Percentiles rank a stretch among this genome's conserved stretches.
Conservation (phyloP, 2,113 vertebrate genomes). For the Dipodomys spectabilis region DNA sequence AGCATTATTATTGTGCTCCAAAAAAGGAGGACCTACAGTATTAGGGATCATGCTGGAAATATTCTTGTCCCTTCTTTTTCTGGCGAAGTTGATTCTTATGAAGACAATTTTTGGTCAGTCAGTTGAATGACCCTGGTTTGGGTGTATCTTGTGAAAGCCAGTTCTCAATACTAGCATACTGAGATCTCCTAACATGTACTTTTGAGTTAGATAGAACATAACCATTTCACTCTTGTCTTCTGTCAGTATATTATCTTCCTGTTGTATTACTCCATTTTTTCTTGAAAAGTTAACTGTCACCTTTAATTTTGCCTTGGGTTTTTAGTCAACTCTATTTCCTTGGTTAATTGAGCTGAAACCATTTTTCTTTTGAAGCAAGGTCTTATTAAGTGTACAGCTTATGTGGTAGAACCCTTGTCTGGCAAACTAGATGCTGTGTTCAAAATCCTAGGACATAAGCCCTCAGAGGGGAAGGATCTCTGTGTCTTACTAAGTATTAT, state of each 20-base stretch:
- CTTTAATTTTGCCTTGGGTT: slow-evolving; percentile 17
- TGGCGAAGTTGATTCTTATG: background rate
- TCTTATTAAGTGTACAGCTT: too few relatives aligned
- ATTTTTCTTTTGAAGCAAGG: background rate
- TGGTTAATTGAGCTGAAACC: slow-evolving; percentile 45
- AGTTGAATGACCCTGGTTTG: background rate
- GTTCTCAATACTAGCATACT: background rate
- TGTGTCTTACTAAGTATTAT: background rate
- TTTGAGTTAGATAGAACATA: background rate
- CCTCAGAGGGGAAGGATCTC: background rate
- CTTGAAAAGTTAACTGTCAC: slow-evolving; percentile 46
- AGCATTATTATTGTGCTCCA: background rate
- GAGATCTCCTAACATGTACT: background rate
- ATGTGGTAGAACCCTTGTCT: too few relatives aligned
- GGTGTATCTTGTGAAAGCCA: background rate
- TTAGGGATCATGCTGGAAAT: background rate
- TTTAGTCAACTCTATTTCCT: slow-evolving; percentile 44
- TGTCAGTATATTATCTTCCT: background rate
- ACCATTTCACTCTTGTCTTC: background rate
- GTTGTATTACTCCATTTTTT: background rate
- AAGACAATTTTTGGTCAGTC: background rate
- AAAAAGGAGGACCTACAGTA: background rate
- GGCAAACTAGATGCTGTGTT: too few relatives aligned
- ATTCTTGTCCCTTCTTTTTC: background rate
- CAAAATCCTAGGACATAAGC: background rate